A percentile compares a stretch with the other conserved stretches of the same genome.
Evolutionary conservation across 2,113 vertebrate species (phyloP).

Genomic region (Nothoprocta pentlandii): DNA sequence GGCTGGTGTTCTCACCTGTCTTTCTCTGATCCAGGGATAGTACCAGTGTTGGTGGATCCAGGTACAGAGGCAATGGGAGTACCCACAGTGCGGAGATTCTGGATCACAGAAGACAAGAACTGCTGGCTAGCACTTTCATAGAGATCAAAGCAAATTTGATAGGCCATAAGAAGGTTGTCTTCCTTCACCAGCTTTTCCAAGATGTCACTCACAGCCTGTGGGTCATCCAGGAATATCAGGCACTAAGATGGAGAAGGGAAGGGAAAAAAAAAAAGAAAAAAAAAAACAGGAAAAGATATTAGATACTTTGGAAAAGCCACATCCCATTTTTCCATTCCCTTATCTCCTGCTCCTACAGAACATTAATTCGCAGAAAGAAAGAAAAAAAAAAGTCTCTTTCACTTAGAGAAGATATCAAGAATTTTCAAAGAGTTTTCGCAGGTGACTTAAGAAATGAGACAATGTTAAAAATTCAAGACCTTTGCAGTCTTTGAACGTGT

Average conservation of each 20-base stretch:
- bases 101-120: slow-evolving; percentile 97
- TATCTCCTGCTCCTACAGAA: background rate
- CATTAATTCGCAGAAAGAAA: background rate
- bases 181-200: slow-evolving; percentile 98
- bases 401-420: background rate
- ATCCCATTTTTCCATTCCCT: background rate
- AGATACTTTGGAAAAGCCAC: background rate
- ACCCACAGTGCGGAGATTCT: slow-evolving; percentile 93
- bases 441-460: background rate
- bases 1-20: slow-evolving; percentile 82
- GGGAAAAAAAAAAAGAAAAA: background rate
- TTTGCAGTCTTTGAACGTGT: background rate
- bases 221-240: slow-evolving; percentile 98
- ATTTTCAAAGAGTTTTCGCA: background rate
- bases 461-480: background rate
- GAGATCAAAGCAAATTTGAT: slow-evolving; percentile 98
- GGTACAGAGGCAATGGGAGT: slow-evolving; percentile 94
- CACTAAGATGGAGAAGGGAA: slow-evolving; percentile 80
- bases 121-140: slow-evolving; percentile 99
- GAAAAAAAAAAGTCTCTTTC: background rate
- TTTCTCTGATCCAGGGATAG: slow-evolving; percentile 88
- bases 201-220: slow-evolving; percentile 98
- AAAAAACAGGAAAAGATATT: background rate
- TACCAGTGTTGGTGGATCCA: slow-evolving; percentile 96
- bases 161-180: slow-evolving; percentile 98